Base-by-base conservation (phyloP, 2,888 invertebrate genomes). In the Hedya salicella region DNA sequence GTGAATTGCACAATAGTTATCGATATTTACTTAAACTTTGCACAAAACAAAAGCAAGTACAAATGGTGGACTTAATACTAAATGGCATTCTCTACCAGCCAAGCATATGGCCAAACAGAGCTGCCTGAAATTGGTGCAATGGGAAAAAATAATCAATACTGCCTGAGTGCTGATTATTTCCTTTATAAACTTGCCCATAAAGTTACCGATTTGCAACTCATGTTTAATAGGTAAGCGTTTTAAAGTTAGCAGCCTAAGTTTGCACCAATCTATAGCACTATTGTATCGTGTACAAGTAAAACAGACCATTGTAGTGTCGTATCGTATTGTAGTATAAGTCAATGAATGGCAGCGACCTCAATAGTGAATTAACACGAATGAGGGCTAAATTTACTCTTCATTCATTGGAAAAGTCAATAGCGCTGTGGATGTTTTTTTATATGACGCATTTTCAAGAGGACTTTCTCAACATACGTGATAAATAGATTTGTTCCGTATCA, bases 321-420 rank as follows among this genome's bases (percentile, higher is more conserved):
- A 56, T 57, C 56, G 56, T 25, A 16, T 25, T 44, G 42, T 17
- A 32, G 57, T 44, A 16, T 32, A 16, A 14, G 44, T 17, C 42
- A 21, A 46, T 46, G 57, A 57, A 57, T 46, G 57, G 57, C 9
- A 17, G n/a, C 44, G 44, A 57, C 57, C 57, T 46, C 57, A 44
- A 46, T 57, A 32, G 49, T 49, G 46, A 57, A 57, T 56, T 56
- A 42, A 56, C 42, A 40, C 56, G 30, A 56, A 25, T 56, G 57
- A 57, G 30, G 32, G 44, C 57, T 57, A 57, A 57, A 57, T 46
- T 32, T 57, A 42, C 57, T 46, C n/a, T 36, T 36, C 57, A 46
- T 46, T 57, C 32, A 57, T 57, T 25, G 57, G 16, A 32, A 44
- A 44, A 17, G 30, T 44, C 30, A 44, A 44, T 17, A 56, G 13